Evolutionary conservation across 2,113 vertebrate species (phyloP).

Genomic region (Riparia riparia): DNA sequence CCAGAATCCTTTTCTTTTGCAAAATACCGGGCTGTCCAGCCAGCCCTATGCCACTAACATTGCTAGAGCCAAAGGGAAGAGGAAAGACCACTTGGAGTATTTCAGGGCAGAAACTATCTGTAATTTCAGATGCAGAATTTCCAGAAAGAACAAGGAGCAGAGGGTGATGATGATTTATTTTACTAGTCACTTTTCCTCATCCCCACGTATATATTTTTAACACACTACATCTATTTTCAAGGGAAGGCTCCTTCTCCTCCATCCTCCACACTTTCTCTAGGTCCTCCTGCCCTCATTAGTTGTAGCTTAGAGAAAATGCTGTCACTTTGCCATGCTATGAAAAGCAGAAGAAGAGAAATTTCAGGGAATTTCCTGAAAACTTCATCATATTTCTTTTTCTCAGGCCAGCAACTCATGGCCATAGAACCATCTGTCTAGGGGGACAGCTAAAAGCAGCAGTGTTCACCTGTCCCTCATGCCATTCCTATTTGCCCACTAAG

Average conservation of each 20-base stretch:
- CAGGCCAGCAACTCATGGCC: background rate
- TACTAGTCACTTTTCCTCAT: background rate
- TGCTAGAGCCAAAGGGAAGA: background rate
- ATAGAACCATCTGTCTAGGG: background rate
- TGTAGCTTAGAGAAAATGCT: background rate
- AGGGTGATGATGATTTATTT: background rate
- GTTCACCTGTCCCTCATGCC: background rate
- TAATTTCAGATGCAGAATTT: background rate
- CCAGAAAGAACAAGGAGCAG: background rate
- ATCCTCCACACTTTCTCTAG: background rate
- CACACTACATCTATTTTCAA: background rate
- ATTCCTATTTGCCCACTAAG: background rate
- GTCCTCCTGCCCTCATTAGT: background rate
- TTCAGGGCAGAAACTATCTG: background rate
- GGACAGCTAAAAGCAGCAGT: background rate
- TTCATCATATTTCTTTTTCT: background rate
- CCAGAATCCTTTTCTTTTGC: background rate
- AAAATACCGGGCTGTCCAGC: background rate
- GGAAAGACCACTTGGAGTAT: background rate
- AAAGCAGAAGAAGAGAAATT: background rate
- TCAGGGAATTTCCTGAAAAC: background rate
- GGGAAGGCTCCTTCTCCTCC: background rate
- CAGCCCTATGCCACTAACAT: background rate
- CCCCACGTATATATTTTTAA: background rate
- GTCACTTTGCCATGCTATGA: background rate